Base-by-base conservation (phyloP, 2,888 invertebrate genomes). In the Euzophera pinguis region DNA sequence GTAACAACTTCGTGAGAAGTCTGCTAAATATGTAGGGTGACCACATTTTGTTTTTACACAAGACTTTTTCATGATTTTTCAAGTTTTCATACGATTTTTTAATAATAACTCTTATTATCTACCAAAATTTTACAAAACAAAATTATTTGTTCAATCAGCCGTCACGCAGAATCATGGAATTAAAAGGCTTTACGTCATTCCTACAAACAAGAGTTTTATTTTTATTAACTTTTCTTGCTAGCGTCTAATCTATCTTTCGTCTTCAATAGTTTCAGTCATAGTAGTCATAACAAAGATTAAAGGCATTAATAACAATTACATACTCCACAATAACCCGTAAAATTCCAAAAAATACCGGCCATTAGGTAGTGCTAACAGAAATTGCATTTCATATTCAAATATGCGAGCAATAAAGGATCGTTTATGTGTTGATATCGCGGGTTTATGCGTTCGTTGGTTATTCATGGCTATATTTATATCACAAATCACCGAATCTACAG, bases 1-100 rank as follows among this genome's bases (percentile, higher is more conserved):
- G 87, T 87, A 82, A 81, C 81, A 72, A 75, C 74, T 64, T 56
- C 83, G 84, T 90, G 89, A 73, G 89, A 90, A 89, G 75, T 85
- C 82, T 84, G 84, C 69, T 86, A 84, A 81, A 80, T 78, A 69
- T 60, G 62, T 70, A 55, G 52, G 65, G 56, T 71, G 58, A 61
- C 84, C 71, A 69, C 61, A 50, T 62, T 72, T 59, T 41, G 29
- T 4, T 16, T 45, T n/a, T n/a, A n/a, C n/a, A n/a, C n/a, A n/a
- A n/a, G n/a, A n/a, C n/a, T n/a, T n/a, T n/a, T 16, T 9, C 8
- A 32, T 32, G 32, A 32, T 32, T 4, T 32, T 32, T 32, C 8
- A 32, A 2, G 32, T 22, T 22, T 3, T 22, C 3, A 22, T 5
- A 3, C 22, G 22, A 5, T 22, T 22, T 22, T 22, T 22, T n/a